Base-by-base conservation (phyloP, 2,888 invertebrate species). In the Chesias legatella region DNA sequence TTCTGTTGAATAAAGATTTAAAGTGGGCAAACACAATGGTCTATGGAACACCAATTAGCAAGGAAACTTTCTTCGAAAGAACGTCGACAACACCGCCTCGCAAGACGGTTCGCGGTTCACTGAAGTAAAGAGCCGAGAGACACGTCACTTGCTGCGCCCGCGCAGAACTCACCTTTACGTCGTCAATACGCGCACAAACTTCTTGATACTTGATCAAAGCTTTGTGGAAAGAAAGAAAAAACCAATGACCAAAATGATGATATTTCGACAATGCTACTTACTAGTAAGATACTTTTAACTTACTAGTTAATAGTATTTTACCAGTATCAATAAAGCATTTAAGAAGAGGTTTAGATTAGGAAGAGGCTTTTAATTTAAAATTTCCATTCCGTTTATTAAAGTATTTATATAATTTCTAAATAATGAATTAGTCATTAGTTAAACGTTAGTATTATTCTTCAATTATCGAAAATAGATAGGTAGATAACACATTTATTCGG, bases 141-240 rank as follows among this genome's bases (percentile, higher is more conserved):
- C 83, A 84, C 84, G 85, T 83, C 84, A 82, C 77, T 66, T 59
- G 73, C 68, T 78, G 82, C 83, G 82, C 82, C 73, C 74, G 82
- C 75, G 81, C 79, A 67, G 68, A 64, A 65, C 79, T 83, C 79
- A 85, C 85, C 84, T 85, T 85, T 84, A 77, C 80, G 73, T 75
- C 49, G 56, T 47, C 33, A 69, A 69, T 57, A 35, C 25, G 48
- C n/a, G 68, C 58, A 52, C 42, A 22, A 58, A 21, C 28, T 35
- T 63, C 58, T 83, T 84, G 79, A 73, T 77, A 67, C 66, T 78
- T 68, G 36, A 29, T 24, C 17, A 1, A 8, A 31, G 33, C 17
- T 11, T 10, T 27, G 3, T 13, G 9, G 7, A 26, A 27, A n/a
- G 21, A 6, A 27, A 24, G 13, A 11, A 7, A 7, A 4, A 3